Evolutionary conservation across 92 coral and sea anemone species (phyloP).

Genomic region (Parazoanthus darwini): DNA sequence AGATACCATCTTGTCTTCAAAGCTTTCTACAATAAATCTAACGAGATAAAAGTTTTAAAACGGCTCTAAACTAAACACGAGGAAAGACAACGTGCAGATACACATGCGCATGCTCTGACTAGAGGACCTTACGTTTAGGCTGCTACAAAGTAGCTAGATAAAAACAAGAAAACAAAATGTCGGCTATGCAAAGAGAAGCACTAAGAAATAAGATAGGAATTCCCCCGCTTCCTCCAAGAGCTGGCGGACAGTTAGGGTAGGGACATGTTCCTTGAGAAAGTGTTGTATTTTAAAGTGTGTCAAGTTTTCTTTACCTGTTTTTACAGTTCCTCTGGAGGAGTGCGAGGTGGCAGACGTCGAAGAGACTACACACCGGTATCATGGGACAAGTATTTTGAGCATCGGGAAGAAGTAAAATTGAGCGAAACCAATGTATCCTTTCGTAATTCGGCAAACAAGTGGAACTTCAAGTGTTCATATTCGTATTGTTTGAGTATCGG

Average conservation of each 20-base stretch:
- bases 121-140: slow-evolving; percentile 12
- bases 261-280: background rate
- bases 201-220: slow-evolving; percentile 70
- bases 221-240: slow-evolving; percentile 73
- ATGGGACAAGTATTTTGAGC: slow-evolving; percentile 88
- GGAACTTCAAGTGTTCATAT: background rate
- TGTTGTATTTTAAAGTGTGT: background rate
- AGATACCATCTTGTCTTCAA: slow-evolving; percentile 72
- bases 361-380: slow-evolving; percentile 85
- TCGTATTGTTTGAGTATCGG: too few species aligned
- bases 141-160: background rate
- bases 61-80: background rate
- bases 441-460: background rate
- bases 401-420: slow-evolving; percentile 68
- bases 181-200: slow-evolving; percentile 76
- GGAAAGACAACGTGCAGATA: background rate
- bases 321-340: slow-evolving; percentile 30
- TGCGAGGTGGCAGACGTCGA: slow-evolving; percentile 53
- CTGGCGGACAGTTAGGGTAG: slow-evolving; percentile 59
- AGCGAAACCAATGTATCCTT: slow-evolving; percentile 84
- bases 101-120: slow-evolving; percentile 20
- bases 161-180: slow-evolving; percentile 68
- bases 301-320: background rate
- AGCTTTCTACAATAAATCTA: background rate
- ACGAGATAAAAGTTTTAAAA: background rate